Conservation (phyloP, 1,140 invertebrate genomes). For the Neuroterus valhalla region DNA sequence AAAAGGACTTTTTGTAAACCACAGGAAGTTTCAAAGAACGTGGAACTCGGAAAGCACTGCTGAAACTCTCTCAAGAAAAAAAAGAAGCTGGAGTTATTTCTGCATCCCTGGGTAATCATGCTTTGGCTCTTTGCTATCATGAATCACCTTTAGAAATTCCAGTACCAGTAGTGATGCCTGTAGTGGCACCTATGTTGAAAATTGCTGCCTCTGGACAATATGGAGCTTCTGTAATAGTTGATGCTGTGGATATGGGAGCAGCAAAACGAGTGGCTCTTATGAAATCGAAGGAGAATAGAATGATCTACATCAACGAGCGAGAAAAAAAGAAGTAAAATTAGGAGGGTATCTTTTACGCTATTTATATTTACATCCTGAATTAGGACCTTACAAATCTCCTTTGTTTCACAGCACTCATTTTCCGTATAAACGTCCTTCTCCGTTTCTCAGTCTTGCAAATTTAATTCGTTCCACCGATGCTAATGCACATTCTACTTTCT, state of each 20-base stretch:
- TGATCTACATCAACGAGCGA: slow-evolving; percentile 91
- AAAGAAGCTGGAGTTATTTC: slow-evolving; percentile 89
- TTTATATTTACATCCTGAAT: too few relatives aligned
- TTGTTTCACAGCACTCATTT: too few relatives aligned
- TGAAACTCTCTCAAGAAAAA: slow-evolving; percentile 84
- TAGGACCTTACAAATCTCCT: too few relatives aligned
- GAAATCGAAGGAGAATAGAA: slow-evolving; percentile 81
- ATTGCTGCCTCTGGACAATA: slow-evolving; percentile 89
- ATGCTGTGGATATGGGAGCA: slow-evolving; percentile 90
- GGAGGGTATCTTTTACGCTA: too few relatives aligned
- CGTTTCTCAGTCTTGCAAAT: too few relatives aligned
- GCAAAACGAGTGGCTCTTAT: slow-evolving; percentile 86
- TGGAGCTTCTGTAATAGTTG: slow-evolving; percentile 89
- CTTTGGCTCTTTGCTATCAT: slow-evolving; percentile 91
- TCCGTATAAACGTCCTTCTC: too few relatives aligned
- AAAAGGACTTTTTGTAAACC: slow-evolving; percentile 94
- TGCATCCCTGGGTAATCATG: slow-evolving; percentile 95
- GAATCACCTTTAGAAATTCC: slow-evolving; percentile 87
- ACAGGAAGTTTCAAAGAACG: slow-evolving; percentile 97
- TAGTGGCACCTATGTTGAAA: slow-evolving; percentile 94
- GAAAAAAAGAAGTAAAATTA: too few relatives aligned
- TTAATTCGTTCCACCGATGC: too few relatives aligned
- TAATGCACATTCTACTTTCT: too few relatives aligned
- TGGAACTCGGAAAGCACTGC: slow-evolving; percentile 89
- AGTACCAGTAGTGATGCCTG: slow-evolving; percentile 95